Percentiles rank a stretch among this genome's conserved stretches.
These are phyloP conservation scores for Drosophila mimetica DNA, from an alignment of 2,888 invertebrate species.

Conservation along the genomic window DNA sequence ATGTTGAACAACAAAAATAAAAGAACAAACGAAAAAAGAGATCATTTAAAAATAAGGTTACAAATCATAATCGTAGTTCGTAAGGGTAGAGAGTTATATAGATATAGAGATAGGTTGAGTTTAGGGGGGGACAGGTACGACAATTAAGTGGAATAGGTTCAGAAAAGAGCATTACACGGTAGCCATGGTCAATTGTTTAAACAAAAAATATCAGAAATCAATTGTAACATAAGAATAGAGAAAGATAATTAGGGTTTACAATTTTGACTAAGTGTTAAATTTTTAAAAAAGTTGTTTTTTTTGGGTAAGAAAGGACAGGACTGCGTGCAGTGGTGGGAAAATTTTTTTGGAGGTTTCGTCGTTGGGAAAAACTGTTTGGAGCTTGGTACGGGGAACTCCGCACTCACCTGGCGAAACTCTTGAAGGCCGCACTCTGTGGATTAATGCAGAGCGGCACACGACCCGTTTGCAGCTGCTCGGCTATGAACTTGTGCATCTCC, in stretches of 20 bases:
- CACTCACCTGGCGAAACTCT: slow-evolving; percentile 99
- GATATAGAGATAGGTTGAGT: slow-evolving; percentile 16
- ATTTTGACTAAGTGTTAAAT: slow-evolving; percentile 40
- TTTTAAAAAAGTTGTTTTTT: slow-evolving; percentile 10
- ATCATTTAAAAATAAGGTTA: slow-evolving; percentile 56
- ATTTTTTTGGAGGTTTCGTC: no score
- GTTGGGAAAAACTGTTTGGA: not conserved
- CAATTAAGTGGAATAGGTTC: slow-evolving; percentile 4
- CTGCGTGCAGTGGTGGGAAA: slow-evolving; percentile 36
- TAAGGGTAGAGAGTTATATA: slow-evolving; percentile 38
- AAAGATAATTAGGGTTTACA: slow-evolving; percentile 22
- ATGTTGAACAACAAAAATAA: slow-evolving; percentile 58
- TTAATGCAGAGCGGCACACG: slow-evolving; percentile 99
- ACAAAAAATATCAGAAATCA: slow-evolving; percentile 15
- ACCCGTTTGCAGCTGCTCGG: slow-evolving; percentile 97
- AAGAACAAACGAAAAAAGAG: slow-evolving; percentile 59
- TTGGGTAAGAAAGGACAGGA: slow-evolving; percentile 15
- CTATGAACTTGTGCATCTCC: slow-evolving; percentile 99
- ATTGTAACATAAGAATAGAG: slow-evolving; percentile 4
- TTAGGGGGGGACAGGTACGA: slow-evolving; percentile 17
- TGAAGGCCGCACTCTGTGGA: slow-evolving; percentile 99
- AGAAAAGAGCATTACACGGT: slow-evolving; percentile 28
- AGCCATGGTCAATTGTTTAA: slow-evolving; percentile 43
- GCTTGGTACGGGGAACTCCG: not conserved
- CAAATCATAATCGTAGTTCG: slow-evolving; percentile 38